Conservation (phyloP, 2,113 vertebrate species). For the Baryphthengus martii region DNA sequence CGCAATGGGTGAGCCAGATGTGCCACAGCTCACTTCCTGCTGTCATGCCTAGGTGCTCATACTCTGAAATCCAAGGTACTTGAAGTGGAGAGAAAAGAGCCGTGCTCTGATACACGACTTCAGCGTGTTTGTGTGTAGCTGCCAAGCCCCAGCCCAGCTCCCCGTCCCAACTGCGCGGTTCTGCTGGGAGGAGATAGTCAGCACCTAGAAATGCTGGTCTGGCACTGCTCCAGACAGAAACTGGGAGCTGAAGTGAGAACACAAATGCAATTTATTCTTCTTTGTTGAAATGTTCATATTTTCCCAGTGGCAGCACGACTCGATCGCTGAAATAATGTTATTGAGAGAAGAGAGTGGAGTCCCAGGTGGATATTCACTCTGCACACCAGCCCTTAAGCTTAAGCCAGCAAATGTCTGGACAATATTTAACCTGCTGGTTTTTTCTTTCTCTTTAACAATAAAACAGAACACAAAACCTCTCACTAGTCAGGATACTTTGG, state of each 20-base stretch:
- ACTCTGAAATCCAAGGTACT: neutral
- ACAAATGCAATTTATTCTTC: slow-evolving; percentile 59
- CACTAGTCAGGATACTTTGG: neutral
- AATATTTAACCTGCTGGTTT: neutral
- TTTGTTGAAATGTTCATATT: slow-evolving; percentile 47
- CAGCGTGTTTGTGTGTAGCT: neutral
- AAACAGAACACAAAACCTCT: too few species aligned
- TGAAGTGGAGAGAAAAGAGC: neutral
- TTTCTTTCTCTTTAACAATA: neutral
- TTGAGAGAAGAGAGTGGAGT: slow-evolving; percentile 28
- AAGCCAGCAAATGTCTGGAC: slow-evolving; percentile 1
- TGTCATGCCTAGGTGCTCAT: neutral
- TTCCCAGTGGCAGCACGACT: slow-evolving; percentile 36
- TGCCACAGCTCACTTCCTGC: neutral
- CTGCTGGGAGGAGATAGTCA: slow-evolving; percentile 39
- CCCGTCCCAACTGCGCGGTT: neutral
- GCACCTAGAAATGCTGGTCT: slow-evolving; percentile 35
- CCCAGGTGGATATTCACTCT: slow-evolving; percentile 15
- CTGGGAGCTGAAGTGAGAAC: slow-evolving; percentile 55
- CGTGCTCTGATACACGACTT: neutral
- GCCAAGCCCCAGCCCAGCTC: neutral
- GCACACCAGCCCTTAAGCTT: neutral
- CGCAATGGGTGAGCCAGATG: neutral
- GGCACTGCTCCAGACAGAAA: slow-evolving; percentile 29
- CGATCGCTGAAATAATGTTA: slow-evolving; percentile 50